A percentile compares a stretch with the other conserved stretches of the same genome.
These are phyloP conservation scores for Pharmacophagus antenor DNA, from an alignment of 2,888 invertebrate genomes.

Conservation along the genomic window DNA sequence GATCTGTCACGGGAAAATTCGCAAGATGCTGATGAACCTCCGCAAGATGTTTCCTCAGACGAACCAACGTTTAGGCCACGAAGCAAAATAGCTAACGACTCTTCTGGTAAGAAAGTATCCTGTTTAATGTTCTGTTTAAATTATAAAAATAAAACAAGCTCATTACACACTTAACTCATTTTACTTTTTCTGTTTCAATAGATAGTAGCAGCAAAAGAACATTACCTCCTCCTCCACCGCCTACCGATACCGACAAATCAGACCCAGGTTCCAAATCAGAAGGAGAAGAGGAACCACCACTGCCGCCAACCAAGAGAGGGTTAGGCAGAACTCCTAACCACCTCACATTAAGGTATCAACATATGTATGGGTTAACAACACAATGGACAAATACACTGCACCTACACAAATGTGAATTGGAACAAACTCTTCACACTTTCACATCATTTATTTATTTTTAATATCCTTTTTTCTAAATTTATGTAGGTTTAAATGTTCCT, in stretches of 20 bases:
- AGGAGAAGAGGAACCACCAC: slow-evolving; percentile 90
- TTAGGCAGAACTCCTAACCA: slow-evolving; percentile 96
- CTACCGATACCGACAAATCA: slow-evolving; percentile 69
- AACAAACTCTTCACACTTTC: slow-evolving; percentile 36
- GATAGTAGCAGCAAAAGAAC: slow-evolving; percentile 43
- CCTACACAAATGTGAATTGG: slow-evolving; percentile 47
- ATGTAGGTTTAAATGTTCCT: slow-evolving; percentile 59
- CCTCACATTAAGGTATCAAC: slow-evolving; percentile 88
- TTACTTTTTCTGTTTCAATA: slow-evolving; percentile 8
- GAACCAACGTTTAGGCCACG: slow-evolving; percentile 86
- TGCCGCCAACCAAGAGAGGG: slow-evolving; percentile 83
- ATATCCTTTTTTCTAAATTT: slow-evolving; percentile 41
- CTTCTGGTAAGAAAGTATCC: slow-evolving; percentile 79
- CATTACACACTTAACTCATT: no score
- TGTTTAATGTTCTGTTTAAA: background rate
- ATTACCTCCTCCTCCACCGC: slow-evolving; percentile 56
- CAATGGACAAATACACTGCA: slow-evolving; percentile 45
- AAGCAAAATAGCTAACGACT: slow-evolving; percentile 95
- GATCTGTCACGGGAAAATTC: slow-evolving; percentile 86
- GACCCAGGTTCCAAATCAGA: slow-evolving; percentile 91
- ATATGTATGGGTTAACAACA: slow-evolving; percentile 64
- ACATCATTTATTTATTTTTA: slow-evolving; percentile 36
- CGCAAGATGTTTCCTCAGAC: slow-evolving; percentile 52
- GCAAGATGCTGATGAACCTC: slow-evolving; percentile 84
- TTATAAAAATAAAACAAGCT: background rate